These are phyloP conservation scores for Tyrannus savana DNA, from an alignment of 2,113 vertebrate species.

Conservation along the genomic window DNA sequence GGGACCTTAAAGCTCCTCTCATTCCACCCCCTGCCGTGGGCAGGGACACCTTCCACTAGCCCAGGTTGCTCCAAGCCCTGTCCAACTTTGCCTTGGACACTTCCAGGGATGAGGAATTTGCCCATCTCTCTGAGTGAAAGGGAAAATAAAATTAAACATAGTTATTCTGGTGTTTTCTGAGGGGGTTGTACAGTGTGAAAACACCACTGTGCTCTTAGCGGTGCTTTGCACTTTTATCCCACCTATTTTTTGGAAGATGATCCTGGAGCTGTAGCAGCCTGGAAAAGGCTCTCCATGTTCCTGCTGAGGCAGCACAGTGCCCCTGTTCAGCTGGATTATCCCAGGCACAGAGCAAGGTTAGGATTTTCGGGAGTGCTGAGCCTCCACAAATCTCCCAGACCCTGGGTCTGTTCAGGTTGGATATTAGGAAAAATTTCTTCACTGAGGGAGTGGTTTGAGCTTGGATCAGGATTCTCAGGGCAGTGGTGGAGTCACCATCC, in stretches of 20 bases:
- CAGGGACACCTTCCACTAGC: neutral
- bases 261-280: neutral
- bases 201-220: neutral
- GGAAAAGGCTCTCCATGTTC: neutral
- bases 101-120: neutral
- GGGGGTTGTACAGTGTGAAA: neutral
- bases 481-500: too few species aligned
- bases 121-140: neutral
- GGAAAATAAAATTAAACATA: neutral
- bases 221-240: neutral
- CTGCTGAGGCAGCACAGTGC: neutral
- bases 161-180: neutral
- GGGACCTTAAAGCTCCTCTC: neutral
- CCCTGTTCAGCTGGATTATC: neutral
- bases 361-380: neutral
- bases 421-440: neutral
- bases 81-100: neutral
- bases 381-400: fast-evolving
- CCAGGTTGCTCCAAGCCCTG: neutral
- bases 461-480: neutral
- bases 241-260: neutral
- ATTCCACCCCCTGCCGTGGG: neutral
- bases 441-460: too few species aligned
- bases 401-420: neutral
- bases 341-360: neutral